These are phyloP conservation scores for Papilio gigon DNA, from an alignment of 2,888 invertebrate genomes.

Conservation along the genomic window DNA sequence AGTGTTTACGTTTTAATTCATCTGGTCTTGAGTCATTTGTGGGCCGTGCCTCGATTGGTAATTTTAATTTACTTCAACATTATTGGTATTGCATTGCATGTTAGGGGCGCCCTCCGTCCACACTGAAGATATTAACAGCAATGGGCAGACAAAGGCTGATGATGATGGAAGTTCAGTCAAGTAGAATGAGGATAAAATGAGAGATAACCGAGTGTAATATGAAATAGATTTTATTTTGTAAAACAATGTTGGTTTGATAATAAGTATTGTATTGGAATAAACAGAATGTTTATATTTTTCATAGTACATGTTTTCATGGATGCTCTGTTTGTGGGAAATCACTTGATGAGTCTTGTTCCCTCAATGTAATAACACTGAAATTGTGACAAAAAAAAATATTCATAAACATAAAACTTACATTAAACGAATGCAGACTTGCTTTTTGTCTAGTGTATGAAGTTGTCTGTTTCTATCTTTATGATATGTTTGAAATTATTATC, in stretches of 20 bases:
- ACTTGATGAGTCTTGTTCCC: slow-evolving; percentile 32
- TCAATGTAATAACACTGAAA: slow-evolving; percentile 34
- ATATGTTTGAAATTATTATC: background rate
- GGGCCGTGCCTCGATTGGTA: too few relatives aligned
- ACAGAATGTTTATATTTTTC: background rate
- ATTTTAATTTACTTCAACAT: too few relatives aligned
- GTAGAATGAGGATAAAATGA: slow-evolving; percentile 9
- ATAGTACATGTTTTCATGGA: slow-evolving; percentile 7
- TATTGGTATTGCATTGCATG: too few relatives aligned
- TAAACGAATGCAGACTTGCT: background rate
- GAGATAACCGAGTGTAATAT: slow-evolving; percentile 16
- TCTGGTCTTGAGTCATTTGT: too few relatives aligned
- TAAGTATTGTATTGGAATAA: background rate
- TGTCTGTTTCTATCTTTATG: background rate
- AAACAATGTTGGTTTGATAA: slow-evolving; percentile 11
- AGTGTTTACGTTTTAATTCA: background rate
- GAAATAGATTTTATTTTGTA: slow-evolving; percentile 20
- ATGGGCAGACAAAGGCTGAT: too few relatives aligned
- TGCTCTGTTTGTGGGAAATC: slow-evolving; percentile 27
- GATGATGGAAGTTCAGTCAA: background rate
- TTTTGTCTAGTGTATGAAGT: background rate
- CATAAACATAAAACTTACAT: background rate
- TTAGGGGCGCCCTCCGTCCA: too few relatives aligned
- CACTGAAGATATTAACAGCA: too few relatives aligned
- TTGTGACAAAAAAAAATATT: slow-evolving; percentile 11